phyloP scores from a whole-genome alignment of 2,888 invertebrate genomes.

The Proisotoma minuta region DNA sequence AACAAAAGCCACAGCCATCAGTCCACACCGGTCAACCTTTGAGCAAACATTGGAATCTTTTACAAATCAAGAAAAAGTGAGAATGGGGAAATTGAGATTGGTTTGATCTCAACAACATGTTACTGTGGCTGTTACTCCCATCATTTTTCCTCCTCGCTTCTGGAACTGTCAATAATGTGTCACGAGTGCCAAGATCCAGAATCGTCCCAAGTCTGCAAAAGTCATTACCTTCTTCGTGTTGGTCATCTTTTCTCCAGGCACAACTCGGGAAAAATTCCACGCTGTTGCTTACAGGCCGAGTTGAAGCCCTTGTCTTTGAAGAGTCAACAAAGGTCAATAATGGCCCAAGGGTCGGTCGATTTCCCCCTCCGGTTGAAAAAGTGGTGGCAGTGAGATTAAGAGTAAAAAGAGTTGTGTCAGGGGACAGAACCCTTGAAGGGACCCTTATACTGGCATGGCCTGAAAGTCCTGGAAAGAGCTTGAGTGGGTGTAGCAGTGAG shows the following conservation, averaged over 20 bases:
- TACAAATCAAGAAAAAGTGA: too few relatives aligned
- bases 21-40: too few relatives aligned
- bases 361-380: constrained; percentile 1
- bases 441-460: constrained; percentile 19
- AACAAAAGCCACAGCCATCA: too few relatives aligned
- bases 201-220: neutral
- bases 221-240: neutral
- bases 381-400: constrained; percentile 31
- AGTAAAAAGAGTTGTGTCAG: constrained; percentile 44
- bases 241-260: neutral
- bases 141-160: too few relatives aligned
- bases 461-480: neutral
- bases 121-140: neutral
- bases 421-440: constrained; percentile 40
- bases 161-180: too few relatives aligned
- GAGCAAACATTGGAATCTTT: too few relatives aligned
- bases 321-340: neutral
- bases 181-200: neutral
- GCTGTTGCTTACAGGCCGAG: neutral
- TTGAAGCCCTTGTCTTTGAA: neutral
- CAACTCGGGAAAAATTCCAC: neutral
- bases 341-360: neutral
- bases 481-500: constrained; percentile 16
- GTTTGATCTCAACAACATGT: too few relatives aligned
- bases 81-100: too few relatives aligned